A percentile compares a stretch with the other conserved stretches of the same genome.
These are phyloP conservation scores for Zaprionus bogoriensis DNA, from an alignment of 2,888 invertebrate genomes.

Conservation along the genomic window DNA sequence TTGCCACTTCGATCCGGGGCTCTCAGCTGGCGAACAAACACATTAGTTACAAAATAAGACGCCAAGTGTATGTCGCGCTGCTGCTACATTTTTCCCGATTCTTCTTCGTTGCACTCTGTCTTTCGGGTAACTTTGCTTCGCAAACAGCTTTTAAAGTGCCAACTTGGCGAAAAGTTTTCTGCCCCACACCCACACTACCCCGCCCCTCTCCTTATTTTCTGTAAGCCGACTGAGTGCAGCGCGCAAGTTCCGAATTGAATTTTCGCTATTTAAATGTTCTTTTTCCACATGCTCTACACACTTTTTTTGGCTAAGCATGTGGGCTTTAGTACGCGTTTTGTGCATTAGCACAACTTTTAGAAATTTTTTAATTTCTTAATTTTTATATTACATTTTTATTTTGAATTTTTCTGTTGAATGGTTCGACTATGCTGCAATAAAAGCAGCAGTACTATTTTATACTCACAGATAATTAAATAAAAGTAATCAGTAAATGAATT, in stretches of 20 bases:
- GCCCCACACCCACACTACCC: neutral
- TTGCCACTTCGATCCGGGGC: slow-evolving; percentile 3
- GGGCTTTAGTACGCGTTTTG: neutral
- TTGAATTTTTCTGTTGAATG: too few relatives aligned
- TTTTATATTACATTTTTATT: too few relatives aligned
- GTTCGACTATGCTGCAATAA: too few relatives aligned
- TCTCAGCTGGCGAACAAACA: slow-evolving; percentile 66
- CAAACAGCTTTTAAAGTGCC: slow-evolving; percentile 72
- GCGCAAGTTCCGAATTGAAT: slow-evolving; percentile 51
- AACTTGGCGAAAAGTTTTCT: slow-evolving; percentile 67
- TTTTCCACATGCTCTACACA: slow-evolving; percentile 3
- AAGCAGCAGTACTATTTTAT: too few relatives aligned
- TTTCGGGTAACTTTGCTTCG: slow-evolving; percentile 24
- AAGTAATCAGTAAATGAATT: too few relatives aligned
- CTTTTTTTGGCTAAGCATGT: neutral
- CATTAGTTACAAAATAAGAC: slow-evolving; percentile 72
- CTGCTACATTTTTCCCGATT: slow-evolving; percentile 23
- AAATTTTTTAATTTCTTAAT: neutral
- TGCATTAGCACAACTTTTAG: neutral
- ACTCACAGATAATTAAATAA: too few relatives aligned
- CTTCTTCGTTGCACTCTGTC: neutral
- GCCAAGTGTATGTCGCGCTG: slow-evolving; percentile 57
- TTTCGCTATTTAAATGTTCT: slow-evolving; percentile 51
- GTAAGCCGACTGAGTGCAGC: slow-evolving; percentile 27
- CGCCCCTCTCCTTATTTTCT: neutral